phyloP scores from a whole-genome alignment of 2,797 vertebrate species.

The Meriones psammophilus region DNA sequence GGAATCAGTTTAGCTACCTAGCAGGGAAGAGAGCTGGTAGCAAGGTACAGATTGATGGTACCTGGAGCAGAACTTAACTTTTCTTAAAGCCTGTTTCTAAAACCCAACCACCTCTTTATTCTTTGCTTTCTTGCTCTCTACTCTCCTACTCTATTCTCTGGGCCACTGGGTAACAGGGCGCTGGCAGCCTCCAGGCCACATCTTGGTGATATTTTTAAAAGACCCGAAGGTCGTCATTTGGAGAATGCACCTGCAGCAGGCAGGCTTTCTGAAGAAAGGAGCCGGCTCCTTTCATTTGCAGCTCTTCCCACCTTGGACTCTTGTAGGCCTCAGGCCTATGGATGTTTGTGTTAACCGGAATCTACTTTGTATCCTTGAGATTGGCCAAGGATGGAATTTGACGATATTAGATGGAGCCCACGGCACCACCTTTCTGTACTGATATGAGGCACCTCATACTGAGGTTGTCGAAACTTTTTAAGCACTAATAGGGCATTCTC shows the following conservation, averaged over 20 bases:
- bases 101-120: neutral
- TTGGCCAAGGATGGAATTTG: neutral
- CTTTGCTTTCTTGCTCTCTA: neutral
- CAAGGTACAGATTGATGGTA: neutral
- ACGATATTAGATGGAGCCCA: neutral
- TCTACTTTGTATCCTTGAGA: neutral
- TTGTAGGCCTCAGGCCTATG: neutral
- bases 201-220: slow-evolving; percentile 1
- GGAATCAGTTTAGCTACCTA: neutral
- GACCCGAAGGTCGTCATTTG: neutral
- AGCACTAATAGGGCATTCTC: neutral
- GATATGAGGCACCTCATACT: neutral
- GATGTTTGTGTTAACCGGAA: neutral
- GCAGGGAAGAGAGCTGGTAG: neutral
- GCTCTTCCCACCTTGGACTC: too few relatives aligned
- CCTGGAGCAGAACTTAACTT: slow-evolving; percentile 16
- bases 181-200: neutral
- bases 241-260: neutral
- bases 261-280: neutral
- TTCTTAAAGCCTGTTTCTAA: neutral
- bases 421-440: neutral
- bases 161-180: neutral
- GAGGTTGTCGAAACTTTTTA: neutral
- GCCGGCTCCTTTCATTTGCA: neutral
- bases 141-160: neutral